Evolutionary conservation across 2,888 invertebrate species (phyloP).

Genomic region (Nezara viridula): DNA sequence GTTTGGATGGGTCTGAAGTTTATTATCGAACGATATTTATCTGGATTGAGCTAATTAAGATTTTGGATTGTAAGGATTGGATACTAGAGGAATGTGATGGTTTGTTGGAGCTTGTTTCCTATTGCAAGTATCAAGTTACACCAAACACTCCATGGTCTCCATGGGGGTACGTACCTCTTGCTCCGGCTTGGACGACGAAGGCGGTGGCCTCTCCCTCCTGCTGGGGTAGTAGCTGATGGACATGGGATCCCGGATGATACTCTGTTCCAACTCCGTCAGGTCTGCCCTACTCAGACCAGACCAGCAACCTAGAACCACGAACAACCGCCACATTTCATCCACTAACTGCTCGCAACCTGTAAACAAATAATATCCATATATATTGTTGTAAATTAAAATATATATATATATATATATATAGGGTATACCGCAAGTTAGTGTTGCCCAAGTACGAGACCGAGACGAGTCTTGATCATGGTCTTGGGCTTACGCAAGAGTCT

Average conservation of each 20-base stretch:
- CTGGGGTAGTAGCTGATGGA: slow-evolving; percentile 65
- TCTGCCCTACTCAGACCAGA: slow-evolving; percentile 13
- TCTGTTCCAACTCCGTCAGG: slow-evolving; percentile 27
- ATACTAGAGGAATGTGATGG: too few species aligned
- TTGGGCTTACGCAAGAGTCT: too few species aligned
- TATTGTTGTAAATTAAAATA: not conserved
- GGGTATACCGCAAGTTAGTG: too few species aligned
- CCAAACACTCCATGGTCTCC: not conserved
- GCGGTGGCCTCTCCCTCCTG: slow-evolving; percentile 63
- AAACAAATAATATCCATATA: not conserved
- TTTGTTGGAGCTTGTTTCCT: too few species aligned
- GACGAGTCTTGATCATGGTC: too few species aligned
- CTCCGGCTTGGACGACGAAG: slow-evolving; percentile 20
- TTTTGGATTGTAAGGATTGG: too few species aligned
- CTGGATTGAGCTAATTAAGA: too few species aligned
- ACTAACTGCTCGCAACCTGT: not conserved
- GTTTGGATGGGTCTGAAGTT: too few species aligned
- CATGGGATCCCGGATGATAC: slow-evolving; percentile 63
- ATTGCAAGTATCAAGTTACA: not conserved
- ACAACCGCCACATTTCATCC: slow-evolving; percentile 50
- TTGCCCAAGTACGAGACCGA: too few species aligned
- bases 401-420: not conserved
- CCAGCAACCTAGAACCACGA: slow-evolving; percentile 48
- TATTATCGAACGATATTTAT: too few species aligned
- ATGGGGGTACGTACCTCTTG: not conserved